Evolutionary conservation across 1,140 invertebrate genomes (phyloP).

Genomic region (Zaprionus africanus): DNA sequence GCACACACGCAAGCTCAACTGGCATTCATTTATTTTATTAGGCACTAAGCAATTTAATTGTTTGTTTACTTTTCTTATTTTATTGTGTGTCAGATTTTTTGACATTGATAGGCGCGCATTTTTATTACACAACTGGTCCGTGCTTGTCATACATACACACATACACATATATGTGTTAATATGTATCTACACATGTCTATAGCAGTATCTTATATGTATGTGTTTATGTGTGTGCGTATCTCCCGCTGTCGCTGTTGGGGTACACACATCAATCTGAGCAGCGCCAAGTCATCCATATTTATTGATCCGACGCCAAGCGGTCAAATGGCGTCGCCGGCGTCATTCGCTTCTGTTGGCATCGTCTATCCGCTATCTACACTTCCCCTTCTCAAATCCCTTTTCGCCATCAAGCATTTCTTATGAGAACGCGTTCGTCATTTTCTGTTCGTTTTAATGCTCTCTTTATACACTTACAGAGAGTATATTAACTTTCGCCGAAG

Average conservation of each 20-base stretch:
- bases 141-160: conserved; percentile 16
- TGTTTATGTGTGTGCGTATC: conserved; percentile 20
- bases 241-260: conserved; percentile 37
- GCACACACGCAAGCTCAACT: conserved; percentile 39
- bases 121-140: conserved; percentile 71
- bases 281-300: conserved; percentile 80
- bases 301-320: conserved; percentile 68
- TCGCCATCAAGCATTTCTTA: conserved; percentile 23
- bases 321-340: conserved; percentile 56
- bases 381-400: background rate
- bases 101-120: conserved; percentile 82
- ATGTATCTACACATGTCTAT: background rate
- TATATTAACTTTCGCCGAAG: no score
- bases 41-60: conserved; percentile 81
- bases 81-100: conserved; percentile 81
- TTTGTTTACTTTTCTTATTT: conserved; percentile 80
- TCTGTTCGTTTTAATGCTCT: conserved; percentile 33
- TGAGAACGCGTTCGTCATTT: conserved; percentile 66
- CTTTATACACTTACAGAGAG: no score
- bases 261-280: conserved; percentile 73
- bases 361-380: background rate
- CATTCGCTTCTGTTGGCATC: conserved; percentile 53
- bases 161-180: conserved; percentile 5
- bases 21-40: conserved; percentile 80
- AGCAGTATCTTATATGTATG: conserved; percentile 4